These are phyloP conservation scores for Odocoileus virginianus DNA, from an alignment of 2,113 vertebrate genomes.

Conservation along the genomic window DNA sequence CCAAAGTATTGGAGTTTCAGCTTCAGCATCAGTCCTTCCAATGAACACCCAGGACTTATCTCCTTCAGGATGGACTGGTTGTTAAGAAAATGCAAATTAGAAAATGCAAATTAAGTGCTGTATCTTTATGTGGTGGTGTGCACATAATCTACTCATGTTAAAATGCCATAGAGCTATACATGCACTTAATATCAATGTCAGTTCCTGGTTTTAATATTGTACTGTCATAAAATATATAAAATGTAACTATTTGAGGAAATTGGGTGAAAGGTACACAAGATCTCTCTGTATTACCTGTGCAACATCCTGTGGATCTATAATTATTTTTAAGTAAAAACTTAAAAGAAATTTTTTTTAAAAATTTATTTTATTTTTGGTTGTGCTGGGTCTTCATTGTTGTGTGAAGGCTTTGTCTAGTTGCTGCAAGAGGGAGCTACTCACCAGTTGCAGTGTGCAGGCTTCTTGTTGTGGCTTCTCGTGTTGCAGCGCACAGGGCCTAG, in stretches of 20 bases:
- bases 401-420: neutral
- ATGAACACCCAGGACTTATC: no score
- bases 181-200: neutral
- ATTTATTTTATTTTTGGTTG: neutral
- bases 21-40: no score
- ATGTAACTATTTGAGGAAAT: neutral
- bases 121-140: neutral
- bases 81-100: neutral
- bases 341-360: neutral
- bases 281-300: neutral
- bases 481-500: rapidly evolving
- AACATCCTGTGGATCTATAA: neutral
- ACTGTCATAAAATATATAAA: neutral
- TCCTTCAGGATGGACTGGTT: no score
- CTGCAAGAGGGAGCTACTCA: neutral
- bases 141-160: neutral
- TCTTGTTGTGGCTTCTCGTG: neutral
- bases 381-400: neutral
- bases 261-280: neutral
- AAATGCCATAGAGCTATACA: neutral
- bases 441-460: neutral
- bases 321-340: neutral
- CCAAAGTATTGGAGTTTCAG: no score
- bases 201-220: neutral
- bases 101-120: neutral